Evolutionary conservation across 2,113 vertebrate genomes (phyloP).

Genomic region (Cromileptes altivelis): DNA sequence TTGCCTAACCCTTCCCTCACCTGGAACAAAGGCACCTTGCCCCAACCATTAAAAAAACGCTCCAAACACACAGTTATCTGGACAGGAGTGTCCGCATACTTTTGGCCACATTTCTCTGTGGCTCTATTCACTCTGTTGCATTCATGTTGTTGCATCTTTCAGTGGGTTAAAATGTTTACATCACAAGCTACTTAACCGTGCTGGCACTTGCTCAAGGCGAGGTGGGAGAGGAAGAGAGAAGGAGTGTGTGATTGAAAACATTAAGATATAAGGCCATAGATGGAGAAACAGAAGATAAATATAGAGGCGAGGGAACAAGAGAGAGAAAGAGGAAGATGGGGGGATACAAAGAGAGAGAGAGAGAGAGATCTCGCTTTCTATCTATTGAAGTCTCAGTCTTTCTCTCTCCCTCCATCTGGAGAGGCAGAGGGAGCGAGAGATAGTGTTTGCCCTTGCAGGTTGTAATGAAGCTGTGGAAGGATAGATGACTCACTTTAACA

Average conservation of each 20-base stretch:
- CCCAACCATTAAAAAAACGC: neutral
- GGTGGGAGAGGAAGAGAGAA: slow-evolving; percentile 40
- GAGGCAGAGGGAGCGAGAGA: slow-evolving; percentile 72
- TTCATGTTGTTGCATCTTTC: slow-evolving; percentile 20
- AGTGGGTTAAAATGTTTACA: slow-evolving; percentile 43
- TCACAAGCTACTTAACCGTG: slow-evolving; percentile 39
- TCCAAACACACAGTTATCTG: neutral
- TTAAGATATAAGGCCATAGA: slow-evolving; percentile 54
- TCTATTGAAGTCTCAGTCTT: slow-evolving; percentile 63
- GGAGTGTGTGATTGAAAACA: slow-evolving; percentile 52
- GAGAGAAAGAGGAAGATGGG: slow-evolving; percentile 57
- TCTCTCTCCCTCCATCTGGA: slow-evolving; percentile 64
- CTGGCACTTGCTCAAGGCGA: slow-evolving; percentile 47
- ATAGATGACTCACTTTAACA: slow-evolving; percentile 83
- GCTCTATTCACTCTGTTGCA: slow-evolving; percentile 30
- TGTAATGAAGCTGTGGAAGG: slow-evolving; percentile 84
- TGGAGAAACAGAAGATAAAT: slow-evolving; percentile 69
- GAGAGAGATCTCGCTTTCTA: slow-evolving; percentile 68
- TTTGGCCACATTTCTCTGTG: neutral
- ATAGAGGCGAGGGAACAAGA: slow-evolving; percentile 68
- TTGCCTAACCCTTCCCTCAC: neutral
- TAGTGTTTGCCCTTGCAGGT: slow-evolving; percentile 83
- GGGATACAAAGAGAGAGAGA: slow-evolving; percentile 38
- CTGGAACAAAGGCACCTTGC: neutral
- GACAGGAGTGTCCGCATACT: neutral